Evolutionary conservation across 2,113 vertebrate genomes (phyloP).

Genomic region (Xenus cinereus): DNA sequence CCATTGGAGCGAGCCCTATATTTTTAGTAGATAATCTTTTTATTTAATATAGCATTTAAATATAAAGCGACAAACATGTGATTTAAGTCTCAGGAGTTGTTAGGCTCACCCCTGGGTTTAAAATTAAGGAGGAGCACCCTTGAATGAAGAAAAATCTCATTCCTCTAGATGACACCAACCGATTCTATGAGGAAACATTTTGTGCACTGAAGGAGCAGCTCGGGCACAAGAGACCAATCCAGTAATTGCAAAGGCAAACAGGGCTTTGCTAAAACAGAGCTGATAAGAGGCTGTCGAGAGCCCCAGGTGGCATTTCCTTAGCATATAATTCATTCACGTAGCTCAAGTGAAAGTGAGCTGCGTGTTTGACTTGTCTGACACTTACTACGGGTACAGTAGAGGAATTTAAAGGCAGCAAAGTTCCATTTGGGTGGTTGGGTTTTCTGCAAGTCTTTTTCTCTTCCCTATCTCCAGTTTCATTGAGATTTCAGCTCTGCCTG

Average conservation of each 20-base stretch:
- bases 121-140: neutral
- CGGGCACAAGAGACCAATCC: neutral
- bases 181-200: neutral
- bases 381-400: neutral
- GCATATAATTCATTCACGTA: neutral
- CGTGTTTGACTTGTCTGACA: neutral
- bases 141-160: neutral
- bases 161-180: neutral
- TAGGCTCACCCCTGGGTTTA: neutral
- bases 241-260: neutral
- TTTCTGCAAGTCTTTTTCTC: neutral
- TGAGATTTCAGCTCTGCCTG: neutral
- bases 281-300: neutral
- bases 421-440: neutral
- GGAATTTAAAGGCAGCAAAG: neutral
- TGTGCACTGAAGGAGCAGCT: neutral
- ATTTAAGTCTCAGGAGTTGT: neutral
- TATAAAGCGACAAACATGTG: neutral
- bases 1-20: neutral
- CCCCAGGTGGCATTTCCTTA: neutral
- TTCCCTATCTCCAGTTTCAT: neutral
- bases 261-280: neutral
- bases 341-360: neutral
- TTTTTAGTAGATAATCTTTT: neutral
- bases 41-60: neutral